phyloP scores from a whole-genome alignment of 2,888 invertebrate species.

The Ennomos erosarius region DNA sequence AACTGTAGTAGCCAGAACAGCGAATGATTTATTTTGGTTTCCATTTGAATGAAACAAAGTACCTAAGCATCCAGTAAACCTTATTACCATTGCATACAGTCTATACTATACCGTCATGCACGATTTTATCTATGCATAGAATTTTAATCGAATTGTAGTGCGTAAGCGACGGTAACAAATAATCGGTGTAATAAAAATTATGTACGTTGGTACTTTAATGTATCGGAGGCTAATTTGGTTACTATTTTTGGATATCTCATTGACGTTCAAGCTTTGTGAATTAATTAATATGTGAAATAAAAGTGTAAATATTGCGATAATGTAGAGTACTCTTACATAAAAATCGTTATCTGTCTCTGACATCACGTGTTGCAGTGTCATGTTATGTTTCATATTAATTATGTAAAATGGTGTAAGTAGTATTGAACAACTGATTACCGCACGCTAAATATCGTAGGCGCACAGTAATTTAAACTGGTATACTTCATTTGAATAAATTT shows the following conservation, averaged over 20 bases:
- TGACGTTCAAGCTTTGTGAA: slow-evolving; percentile 7
- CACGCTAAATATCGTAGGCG: no score
- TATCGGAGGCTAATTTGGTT: slow-evolving; percentile 26
- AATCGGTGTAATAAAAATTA: slow-evolving; percentile 34
- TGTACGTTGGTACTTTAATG: slow-evolving; percentile 17
- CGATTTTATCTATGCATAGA: slow-evolving; percentile 24
- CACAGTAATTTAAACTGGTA: no score
- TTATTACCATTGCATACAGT: slow-evolving; percentile 13
- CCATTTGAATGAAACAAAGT: slow-evolving; percentile 17
- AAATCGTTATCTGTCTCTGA: no score
- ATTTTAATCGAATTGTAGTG: slow-evolving; percentile 34
- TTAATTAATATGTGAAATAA: slow-evolving; percentile 1
- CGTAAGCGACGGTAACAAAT: slow-evolving; percentile 22
- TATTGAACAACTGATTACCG: no score
- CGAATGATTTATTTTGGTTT: slow-evolving; percentile 19
- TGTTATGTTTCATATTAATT: no score
- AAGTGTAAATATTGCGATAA: background rate
- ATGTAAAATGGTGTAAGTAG: no score
- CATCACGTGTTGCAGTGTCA: no score
- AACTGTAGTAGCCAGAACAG: background rate
- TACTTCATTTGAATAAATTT: no score
- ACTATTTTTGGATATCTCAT: slow-evolving; percentile 24
- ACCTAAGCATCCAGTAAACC: slow-evolving; percentile 6
- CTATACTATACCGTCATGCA: slow-evolving; percentile 1
- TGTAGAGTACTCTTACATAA: no score